A percentile compares a stretch with the other conserved stretches of the same genome.
Conservation (phyloP, 2,888 invertebrate genomes). For the Rotaria sp. region DNA sequence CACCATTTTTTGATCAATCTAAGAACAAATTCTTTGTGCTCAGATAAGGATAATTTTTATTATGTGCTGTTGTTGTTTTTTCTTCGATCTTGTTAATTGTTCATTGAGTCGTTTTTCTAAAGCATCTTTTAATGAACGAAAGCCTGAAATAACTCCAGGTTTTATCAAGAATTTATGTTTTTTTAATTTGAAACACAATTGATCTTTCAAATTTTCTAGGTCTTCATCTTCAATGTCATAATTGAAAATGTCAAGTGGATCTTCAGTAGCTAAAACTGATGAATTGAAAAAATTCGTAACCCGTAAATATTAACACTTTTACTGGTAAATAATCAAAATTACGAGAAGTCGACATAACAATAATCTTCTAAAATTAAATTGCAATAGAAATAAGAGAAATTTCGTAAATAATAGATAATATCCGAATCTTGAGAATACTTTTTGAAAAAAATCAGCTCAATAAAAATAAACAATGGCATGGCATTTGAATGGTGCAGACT, state of each 20-base stretch:
- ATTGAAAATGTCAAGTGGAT: neutral
- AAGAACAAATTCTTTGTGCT: neutral
- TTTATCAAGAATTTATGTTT: neutral
- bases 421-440: neutral
- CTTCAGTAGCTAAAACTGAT: neutral
- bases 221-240: neutral
- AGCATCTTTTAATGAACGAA: neutral
- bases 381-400: neutral
- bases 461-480: neutral
- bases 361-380: neutral
- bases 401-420: neutral
- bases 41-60: neutral
- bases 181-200: neutral
- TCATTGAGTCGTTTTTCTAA: neutral
- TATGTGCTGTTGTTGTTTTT: neutral
- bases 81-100: neutral
- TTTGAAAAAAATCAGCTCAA: neutral
- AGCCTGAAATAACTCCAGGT: neutral
- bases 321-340: neutral
- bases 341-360: neutral
- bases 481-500: neutral
- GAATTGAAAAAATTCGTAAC: neutral
- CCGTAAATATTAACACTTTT: neutral
- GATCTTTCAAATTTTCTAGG: neutral
- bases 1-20: neutral